Base-by-base conservation (phyloP, 2,888 invertebrate genomes). In the Thecophora atra region DNA sequence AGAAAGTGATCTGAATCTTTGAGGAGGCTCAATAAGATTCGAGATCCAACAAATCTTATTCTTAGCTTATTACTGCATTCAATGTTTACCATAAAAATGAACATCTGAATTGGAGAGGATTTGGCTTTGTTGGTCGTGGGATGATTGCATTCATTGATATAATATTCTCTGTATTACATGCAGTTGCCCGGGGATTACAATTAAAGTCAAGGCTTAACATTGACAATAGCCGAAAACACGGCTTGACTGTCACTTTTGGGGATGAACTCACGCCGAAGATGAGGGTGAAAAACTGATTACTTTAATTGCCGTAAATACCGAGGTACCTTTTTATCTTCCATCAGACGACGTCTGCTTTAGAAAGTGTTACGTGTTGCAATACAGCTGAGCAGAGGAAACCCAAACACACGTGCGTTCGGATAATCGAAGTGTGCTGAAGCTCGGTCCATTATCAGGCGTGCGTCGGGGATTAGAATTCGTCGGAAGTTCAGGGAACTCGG, bases 1-100 rank as follows among this genome's bases (percentile, higher is more conserved):
- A 37, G 11, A 11, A 37, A 37, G 37, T 2, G 37, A 37, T 37
- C 7, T 1, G 37, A 37, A 37, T 37, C 37, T n/a, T n/a, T n/a
- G n/a, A 76, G 70, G 72, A 70, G 73, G 73, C 74, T 73, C 74
- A 74, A 8, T 21, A 8, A 54, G 2, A 54, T 8, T 17, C 54
- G 11, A 8, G n/a, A 54, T 30, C 30, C n/a, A 24, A 37, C 26
- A 1, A 62, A 2, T 62, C 2, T 11, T 13, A 17, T 13, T 62
- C 26, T 26, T 26, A 62, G 28, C 30, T 26, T 3, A 7, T n/a
- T 17, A 28, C 3, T 17, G n/a, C 26, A 30, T n/a, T n/a, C n/a
- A n/a, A n/a, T n/a, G n/a, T n/a, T n/a, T n/a, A n/a, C n/a, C n/a
- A n/a, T n/a, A n/a, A n/a, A n/a, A n/a, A n/a, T n/a, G n/a, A n/a